Base-by-base conservation (phyloP, 1,140 invertebrate species). In the Micrasema minimum region DNA sequence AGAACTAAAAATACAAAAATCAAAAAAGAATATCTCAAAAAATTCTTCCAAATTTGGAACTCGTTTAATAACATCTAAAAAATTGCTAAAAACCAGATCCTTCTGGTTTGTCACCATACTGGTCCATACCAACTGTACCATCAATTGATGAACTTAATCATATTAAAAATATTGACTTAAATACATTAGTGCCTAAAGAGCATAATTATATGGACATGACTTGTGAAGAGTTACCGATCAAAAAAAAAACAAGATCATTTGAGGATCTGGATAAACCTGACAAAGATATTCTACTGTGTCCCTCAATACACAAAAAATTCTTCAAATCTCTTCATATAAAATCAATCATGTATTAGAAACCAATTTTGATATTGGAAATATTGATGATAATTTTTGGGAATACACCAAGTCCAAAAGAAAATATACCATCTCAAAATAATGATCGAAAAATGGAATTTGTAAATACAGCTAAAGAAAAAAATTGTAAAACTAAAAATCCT, bases 331-430 rank as follows among this genome's bases (percentile, higher is more conserved):
- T 12, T 26, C 41, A 38, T 45, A 6, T 23, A 45, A 45, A 23
- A 26, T 18, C 5, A 43, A 43, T 11, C 11, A 45, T 31, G 3
- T 7, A 38, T 61, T 61, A 61, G n/a, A 61, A 16, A 20, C 14
- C 26, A 26, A 69, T 48, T 59, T 69, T 59, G 66, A 69, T 69
- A 59, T 69, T 37, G 66, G 66, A 18, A 78, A 82, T 64, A 77
- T 81, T 55, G 80, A 82, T 38, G 81, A 82, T 66, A 82, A n/a
- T 84, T 75, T 83, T 84, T 72, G 80, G 76, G 55, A 77, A 80
- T 20, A 69, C 66, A 3, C 22, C 14, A 5, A 66, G 22, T 38
- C 46, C 64, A 18, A 50, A 37, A 46, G 45, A 46, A 37, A 50
- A 41, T 37, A 51, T 51, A 26, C 12, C 46, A 16, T 31, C 43